These are phyloP conservation scores for Cyclophora albipunctata DNA, from an alignment of 2,888 invertebrate species.

Conservation along the genomic window DNA sequence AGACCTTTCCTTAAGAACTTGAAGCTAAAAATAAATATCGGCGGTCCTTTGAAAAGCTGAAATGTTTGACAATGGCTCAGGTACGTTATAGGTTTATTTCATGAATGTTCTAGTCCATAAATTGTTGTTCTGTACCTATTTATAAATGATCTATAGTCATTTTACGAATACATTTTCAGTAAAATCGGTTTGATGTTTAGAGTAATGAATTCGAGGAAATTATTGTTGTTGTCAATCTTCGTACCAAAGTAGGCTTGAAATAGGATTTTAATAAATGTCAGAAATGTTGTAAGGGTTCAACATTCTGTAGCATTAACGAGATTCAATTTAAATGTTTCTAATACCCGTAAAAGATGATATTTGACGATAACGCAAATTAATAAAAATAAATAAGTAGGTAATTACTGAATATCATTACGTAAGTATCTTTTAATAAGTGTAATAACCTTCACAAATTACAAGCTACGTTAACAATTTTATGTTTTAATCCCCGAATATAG, in stretches of 20 bases:
- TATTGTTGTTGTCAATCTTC: constrained; percentile 6
- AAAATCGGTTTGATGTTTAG: no score
- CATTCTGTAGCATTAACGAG: background rate
- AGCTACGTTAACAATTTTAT: no score
- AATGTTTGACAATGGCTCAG: constrained; percentile 12
- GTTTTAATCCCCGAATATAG: no score
- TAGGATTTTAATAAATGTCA: constrained; percentile 3
- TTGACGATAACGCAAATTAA: no score
- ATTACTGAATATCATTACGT: no score
- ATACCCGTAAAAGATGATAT: background rate
- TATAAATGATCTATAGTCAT: no score
- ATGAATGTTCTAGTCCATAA: constrained; percentile 8
- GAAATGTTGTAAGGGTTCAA: constrained; percentile 1
- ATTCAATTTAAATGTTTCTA: background rate
- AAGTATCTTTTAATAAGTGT: no score
- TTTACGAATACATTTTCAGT: no score
- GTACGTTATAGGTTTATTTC: constrained; percentile 13
- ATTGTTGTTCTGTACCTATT: background rate
- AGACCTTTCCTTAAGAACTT: constrained; percentile 38
- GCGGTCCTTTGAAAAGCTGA: constrained; percentile 10
- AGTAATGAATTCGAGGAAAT: background rate
- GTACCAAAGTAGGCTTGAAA: constrained; percentile 2
- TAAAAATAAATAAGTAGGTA: no score
- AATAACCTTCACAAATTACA: no score
- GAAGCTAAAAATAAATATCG: background rate